These are phyloP conservation scores for Bemisia tabaci DNA, from an alignment of 1,140 invertebrate genomes.

Conservation along the genomic window DNA sequence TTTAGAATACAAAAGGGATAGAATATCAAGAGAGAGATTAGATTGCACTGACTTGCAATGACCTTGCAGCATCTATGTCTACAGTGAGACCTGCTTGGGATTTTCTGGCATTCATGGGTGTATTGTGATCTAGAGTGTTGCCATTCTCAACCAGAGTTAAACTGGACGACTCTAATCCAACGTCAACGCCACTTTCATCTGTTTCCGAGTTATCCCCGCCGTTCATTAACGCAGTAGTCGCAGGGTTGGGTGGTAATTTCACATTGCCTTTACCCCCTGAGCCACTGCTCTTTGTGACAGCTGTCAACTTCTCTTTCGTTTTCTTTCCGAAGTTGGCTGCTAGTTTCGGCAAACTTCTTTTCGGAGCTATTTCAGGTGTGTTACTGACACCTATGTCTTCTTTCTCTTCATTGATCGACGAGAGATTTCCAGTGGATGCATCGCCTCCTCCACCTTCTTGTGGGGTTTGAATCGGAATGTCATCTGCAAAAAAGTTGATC, in stretches of 20 bases:
- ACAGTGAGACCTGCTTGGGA: conserved; percentile 9
- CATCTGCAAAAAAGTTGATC: conserved; percentile 24
- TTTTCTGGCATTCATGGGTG: conserved; percentile 11
- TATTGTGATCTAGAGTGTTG: conserved; percentile 8
- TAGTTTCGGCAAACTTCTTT: conserved; percentile 25
- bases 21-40: too few species aligned
- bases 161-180: conserved; percentile 14
- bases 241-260: background rate
- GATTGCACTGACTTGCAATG: conserved; percentile 19
- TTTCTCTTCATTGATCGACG: conserved; percentile 30
- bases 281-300: conserved; percentile 12
- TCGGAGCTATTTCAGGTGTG: conserved; percentile 14
- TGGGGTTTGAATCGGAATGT: conserved; percentile 30
- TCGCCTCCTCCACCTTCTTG: conserved; percentile 19
- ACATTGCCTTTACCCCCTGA: background rate
- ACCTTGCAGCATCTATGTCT: conserved; percentile 18
- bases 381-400: conserved; percentile 22
- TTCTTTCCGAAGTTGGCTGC: conserved; percentile 27
- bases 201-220: conserved; percentile 15
- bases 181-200: conserved; percentile 15
- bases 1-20: too few species aligned
- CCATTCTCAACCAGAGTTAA: conserved; percentile 7
- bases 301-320: conserved; percentile 22
- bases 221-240: conserved; percentile 6
- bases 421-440: conserved; percentile 21